Evolutionary conservation across 2,888 invertebrate genomes (phyloP), one percentile per base, ranked within the genome.

Genomic region (Eustalomyia histrio): DNA sequence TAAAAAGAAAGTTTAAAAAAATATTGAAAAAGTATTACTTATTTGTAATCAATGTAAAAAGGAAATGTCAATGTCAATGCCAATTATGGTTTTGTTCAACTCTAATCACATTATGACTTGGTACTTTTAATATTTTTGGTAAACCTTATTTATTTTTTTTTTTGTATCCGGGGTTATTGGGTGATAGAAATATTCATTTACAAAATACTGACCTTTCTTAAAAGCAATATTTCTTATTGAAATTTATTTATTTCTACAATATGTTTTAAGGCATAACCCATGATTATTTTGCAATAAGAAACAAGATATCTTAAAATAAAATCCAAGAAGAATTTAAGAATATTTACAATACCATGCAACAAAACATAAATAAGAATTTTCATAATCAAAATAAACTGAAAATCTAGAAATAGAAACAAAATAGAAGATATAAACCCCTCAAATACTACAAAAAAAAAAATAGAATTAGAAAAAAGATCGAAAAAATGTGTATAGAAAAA

Each of bases 331-430:
- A 81, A 74, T 76, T 76, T 57, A 7, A 67, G 64, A 68, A n/a
- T 61, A 35, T 67, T 55, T 35, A 67, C 67, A 67, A 71, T n/a
- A 33, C n/a, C 4, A 50, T 29, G 12, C 53, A 72, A n/a, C 21
- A 65, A 24, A 64, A 72, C 39, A 53, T 60, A 73, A 76, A 65
- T 69, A 76, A 76, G 80, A 80, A 80, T 73, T 80, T 78, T 75
- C 57, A 61, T 78, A 81, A 81, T 78, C 81, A 81, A 78, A 81
- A 81, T 81, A 81, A 81, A 81, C 74, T 47, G 52, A 75, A 78
- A 75, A 78, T 71, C 74, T 18, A 74, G 18, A 65, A 43, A 24
- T 53, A 43, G 35, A 61, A 57, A 52, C 29, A 14, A 68, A 61
- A n/a, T 24, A 29, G 3, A 7, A 29, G 69, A 78, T 47, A n/a